These are phyloP conservation scores for Cyaniris semiargus DNA, from an alignment of 2,888 invertebrate genomes.

Conservation along the genomic window DNA sequence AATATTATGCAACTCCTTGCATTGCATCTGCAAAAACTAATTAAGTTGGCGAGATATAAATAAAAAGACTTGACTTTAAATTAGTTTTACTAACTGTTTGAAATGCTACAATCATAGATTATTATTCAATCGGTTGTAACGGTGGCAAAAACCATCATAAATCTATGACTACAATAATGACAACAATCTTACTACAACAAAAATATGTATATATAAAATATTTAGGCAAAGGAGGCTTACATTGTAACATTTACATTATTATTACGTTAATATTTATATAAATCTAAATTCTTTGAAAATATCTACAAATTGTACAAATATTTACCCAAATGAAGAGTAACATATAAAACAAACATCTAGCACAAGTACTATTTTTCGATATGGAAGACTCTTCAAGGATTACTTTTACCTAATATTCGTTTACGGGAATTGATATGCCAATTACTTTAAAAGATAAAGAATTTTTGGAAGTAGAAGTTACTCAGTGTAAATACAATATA, in stretches of 20 bases:
- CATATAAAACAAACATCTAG: constrained; percentile 62
- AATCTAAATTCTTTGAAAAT: constrained; percentile 35
- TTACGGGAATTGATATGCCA: constrained; percentile 80
- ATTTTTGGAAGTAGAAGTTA: constrained; percentile 71
- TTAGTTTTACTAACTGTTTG: constrained; percentile 24
- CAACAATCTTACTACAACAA: constrained; percentile 26
- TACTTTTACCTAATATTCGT: constrained; percentile 68
- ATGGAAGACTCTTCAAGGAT: constrained; percentile 77
- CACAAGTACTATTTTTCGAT: constrained; percentile 75
- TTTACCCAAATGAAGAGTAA: constrained; percentile 58
- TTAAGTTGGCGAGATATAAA: background rate
- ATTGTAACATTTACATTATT: constrained; percentile 12
- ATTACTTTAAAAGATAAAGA: constrained; percentile 66
- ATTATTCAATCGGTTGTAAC: constrained; percentile 9
- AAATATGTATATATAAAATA: constrained; percentile 29
- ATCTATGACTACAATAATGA: constrained; percentile 27
- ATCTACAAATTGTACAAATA: constrained; percentile 52
- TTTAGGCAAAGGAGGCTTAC: constrained; percentile 31
- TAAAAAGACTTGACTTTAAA: constrained; percentile 11
- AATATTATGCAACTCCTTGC: background rate
- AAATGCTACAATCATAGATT: constrained; percentile 22
- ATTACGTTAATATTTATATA: constrained; percentile 32
- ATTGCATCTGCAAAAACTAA: background rate
- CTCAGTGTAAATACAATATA: constrained; percentile 71
- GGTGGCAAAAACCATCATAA: constrained; percentile 21